phyloP scores from a whole-genome alignment of 2,113 vertebrate species.

The Clinocottus analis region DNA sequence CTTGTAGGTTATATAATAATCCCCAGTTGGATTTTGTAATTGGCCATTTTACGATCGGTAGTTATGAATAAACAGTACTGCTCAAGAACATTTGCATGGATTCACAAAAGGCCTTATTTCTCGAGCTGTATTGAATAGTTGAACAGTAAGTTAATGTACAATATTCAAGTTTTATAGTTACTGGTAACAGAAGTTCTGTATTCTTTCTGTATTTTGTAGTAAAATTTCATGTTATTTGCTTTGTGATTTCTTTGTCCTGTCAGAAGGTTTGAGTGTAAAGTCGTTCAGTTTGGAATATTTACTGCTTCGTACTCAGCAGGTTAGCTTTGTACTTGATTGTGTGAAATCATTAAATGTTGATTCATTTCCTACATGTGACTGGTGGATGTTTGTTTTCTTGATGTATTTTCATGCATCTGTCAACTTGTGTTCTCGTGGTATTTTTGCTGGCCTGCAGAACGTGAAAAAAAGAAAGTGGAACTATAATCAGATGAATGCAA shows the following conservation, averaged over 20 bases:
- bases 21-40: slow-evolving; percentile 19
- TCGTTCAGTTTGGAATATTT: slow-evolving; percentile 30
- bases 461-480: background rate
- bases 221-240: slow-evolving; percentile 33
- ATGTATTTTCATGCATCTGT: slow-evolving; percentile 12
- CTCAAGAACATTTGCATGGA: slow-evolving; percentile 56
- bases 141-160: slow-evolving; percentile 24
- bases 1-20: slow-evolving; percentile 43
- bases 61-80: slow-evolving; percentile 26
- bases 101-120: slow-evolving; percentile 63
- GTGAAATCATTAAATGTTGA: slow-evolving; percentile 78
- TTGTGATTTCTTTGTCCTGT: slow-evolving; percentile 48
- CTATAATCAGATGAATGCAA: background rate
- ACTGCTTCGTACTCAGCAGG: slow-evolving; percentile 38
- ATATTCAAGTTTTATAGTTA: slow-evolving; percentile 46
- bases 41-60: slow-evolving; percentile 44
- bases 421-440: background rate
- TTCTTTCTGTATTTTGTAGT: slow-evolving; percentile 49
- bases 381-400: slow-evolving; percentile 55
- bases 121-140: slow-evolving; percentile 53
- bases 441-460: background rate
- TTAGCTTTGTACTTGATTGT: slow-evolving; percentile 68
- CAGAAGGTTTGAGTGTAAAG: slow-evolving; percentile 32
- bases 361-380: slow-evolving; percentile 61
- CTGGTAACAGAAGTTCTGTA: slow-evolving; percentile 12